Conservation (phyloP, 2,797 vertebrate genomes). For the Danio choprae region DNA sequence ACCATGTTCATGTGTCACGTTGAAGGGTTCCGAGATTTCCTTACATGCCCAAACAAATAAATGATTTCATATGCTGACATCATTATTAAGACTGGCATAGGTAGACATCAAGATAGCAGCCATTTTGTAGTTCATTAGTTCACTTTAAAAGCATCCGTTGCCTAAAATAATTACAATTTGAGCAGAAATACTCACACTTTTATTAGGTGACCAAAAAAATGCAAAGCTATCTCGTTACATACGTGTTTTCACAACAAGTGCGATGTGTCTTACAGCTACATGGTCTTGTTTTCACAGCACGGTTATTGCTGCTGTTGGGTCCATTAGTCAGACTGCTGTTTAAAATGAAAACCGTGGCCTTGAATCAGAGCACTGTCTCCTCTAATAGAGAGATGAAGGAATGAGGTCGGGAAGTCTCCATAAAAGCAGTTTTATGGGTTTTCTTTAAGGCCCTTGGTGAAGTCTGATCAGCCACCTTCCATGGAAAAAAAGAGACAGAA, state of each 20-base stretch:
- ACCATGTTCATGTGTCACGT: background rate
- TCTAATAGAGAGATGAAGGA: slow-evolving; percentile 84
- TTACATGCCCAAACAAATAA: slow-evolving; percentile 57
- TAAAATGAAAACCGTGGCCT: slow-evolving; percentile 81
- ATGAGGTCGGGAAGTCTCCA: slow-evolving; percentile 78
- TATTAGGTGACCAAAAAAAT: background rate
- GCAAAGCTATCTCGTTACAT: slow-evolving; percentile 25
- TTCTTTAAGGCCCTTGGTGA: slow-evolving; percentile 76
- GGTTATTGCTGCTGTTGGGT: slow-evolving; percentile 58
- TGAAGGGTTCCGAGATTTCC: slow-evolving; percentile 41
- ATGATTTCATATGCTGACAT: slow-evolving; percentile 49
- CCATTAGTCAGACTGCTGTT: slow-evolving; percentile 83
- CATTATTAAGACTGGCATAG: slow-evolving; percentile 47
- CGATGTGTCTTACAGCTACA: slow-evolving; percentile 48
- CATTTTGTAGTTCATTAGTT: slow-evolving; percentile 46
- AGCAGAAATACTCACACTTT: slow-evolving; percentile 4
- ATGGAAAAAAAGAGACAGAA: slow-evolving; percentile 85
- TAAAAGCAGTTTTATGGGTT: slow-evolving; percentile 90
- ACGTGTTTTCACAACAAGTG: slow-evolving; percentile 33
- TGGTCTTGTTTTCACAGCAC: slow-evolving; percentile 50
- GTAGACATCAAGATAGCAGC: slow-evolving; percentile 49
- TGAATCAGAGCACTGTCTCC: slow-evolving; percentile 87
- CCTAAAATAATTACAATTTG: slow-evolving; percentile 32
- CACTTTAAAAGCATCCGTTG: slow-evolving; percentile 50
- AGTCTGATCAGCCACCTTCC: slow-evolving; percentile 79